These are phyloP conservation scores for Dendrolimus houi DNA, from an alignment of 2,888 invertebrate genomes.

Conservation along the genomic window DNA sequence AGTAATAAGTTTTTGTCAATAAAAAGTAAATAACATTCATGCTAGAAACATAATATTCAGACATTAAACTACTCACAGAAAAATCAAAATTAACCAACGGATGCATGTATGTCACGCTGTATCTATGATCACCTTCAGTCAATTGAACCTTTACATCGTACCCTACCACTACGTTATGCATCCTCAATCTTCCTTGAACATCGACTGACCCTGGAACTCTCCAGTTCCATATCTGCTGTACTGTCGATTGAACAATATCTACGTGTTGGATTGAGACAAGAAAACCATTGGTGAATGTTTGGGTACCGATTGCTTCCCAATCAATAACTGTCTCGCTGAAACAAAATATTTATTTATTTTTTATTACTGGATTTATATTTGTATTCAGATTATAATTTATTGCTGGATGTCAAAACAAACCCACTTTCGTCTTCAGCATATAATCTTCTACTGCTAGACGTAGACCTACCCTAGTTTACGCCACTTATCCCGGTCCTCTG, in stretches of 20 bases:
- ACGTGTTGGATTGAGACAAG: conserved; percentile 35
- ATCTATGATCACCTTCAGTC: conserved; percentile 17
- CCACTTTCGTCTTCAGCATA: too few species aligned
- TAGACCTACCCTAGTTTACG: too few species aligned
- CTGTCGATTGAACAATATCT: conserved; percentile 26
- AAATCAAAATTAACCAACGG: conserved; percentile 30
- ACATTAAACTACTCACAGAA: conserved; percentile 25
- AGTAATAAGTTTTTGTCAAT: too few species aligned
- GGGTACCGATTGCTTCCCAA: conserved; percentile 21
- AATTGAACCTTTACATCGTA: conserved; percentile 37
- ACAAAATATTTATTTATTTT: conserved; percentile 3
- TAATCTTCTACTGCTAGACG: too few species aligned
- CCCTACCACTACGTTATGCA: conserved; percentile 38
- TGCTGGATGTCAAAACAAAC: too few species aligned
- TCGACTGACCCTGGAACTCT: conserved; percentile 16
- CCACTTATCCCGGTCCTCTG: too few species aligned
- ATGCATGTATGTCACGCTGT: conserved; percentile 30
- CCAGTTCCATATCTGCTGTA: conserved; percentile 39
- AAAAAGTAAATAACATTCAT: background rate
- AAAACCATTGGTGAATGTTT: conserved; percentile 43
- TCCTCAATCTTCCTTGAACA: conserved; percentile 31
- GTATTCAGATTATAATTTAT: too few species aligned
- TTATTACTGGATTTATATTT: too few species aligned
- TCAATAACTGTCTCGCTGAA: conserved; percentile 34
- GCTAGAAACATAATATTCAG: background rate